phyloP scores from a whole-genome alignment of 64 coral and sea anemone species.

The Pocillopora damicornis region DNA sequence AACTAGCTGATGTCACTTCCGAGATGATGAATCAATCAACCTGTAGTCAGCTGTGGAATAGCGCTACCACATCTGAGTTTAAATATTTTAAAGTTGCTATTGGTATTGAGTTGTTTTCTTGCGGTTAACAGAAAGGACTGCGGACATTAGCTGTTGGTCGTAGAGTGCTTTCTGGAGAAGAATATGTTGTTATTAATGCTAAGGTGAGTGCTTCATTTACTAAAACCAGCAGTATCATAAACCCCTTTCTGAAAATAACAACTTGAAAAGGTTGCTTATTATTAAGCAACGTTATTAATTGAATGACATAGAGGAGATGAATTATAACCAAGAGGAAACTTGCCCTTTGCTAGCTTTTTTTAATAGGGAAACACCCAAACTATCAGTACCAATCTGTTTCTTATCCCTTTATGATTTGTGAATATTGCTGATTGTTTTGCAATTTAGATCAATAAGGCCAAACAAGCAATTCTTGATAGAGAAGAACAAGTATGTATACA shows the following conservation, averaged over 20 bases:
- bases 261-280: too few relatives aligned
- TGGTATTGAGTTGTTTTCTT: background rate
- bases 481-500: conserved; percentile 63
- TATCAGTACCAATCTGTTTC: too few relatives aligned
- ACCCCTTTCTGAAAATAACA: background rate
- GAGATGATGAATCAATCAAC: too few relatives aligned
- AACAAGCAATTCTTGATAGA: conserved; percentile 86
- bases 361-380: too few relatives aligned
- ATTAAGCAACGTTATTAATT: too few relatives aligned
- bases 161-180: conserved; percentile 58
- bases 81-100: background rate
- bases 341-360: too few relatives aligned
- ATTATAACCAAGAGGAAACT: too few relatives aligned
- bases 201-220: conserved; percentile 46
- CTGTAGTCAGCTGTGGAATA: too few relatives aligned
- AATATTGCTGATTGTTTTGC: background rate
- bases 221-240: background rate
- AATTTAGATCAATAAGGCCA: conserved; percentile 62
- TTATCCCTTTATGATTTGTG: background rate
- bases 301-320: too few relatives aligned
- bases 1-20: background rate
- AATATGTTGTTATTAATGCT: conserved; percentile 57
- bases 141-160: conserved; percentile 80
- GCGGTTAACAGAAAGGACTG: conserved; percentile 77
- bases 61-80: too few relatives aligned